Evolutionary conservation across 2,113 vertebrate species (phyloP).

Genomic region (Rallus limicola): DNA sequence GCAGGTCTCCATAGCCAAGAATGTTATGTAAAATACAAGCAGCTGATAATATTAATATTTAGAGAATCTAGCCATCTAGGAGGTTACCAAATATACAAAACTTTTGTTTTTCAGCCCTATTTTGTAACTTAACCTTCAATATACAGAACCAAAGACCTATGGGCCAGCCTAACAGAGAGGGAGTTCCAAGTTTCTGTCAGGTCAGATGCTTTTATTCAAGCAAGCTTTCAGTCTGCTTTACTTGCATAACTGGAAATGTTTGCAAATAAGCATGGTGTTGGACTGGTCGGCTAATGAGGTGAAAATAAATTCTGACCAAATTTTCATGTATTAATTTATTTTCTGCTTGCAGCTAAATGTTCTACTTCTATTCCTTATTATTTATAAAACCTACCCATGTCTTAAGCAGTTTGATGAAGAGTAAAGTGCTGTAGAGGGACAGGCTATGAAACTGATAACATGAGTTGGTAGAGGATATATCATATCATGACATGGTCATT

Average conservation of each 20-base stretch:
- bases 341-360: neutral
- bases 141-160: neutral
- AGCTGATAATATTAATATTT: neutral
- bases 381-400: neutral
- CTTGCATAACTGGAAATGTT: neutral
- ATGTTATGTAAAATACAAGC: neutral
- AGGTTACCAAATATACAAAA: neutral
- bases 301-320: neutral
- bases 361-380: neutral
- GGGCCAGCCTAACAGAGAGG: neutral
- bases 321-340: constrained; percentile 16
- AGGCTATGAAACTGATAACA: neutral
- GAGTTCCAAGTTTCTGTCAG: neutral
- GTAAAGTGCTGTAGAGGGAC: neutral
- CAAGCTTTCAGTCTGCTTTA: neutral
- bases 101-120: neutral
- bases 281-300: neutral
- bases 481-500: neutral
- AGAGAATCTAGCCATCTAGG: neutral
- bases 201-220: neutral
- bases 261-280: neutral
- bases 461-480: neutral
- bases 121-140: neutral
- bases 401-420: neutral
- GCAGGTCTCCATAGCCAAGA: neutral